These are phyloP conservation scores for Loxodonta africana DNA, from an alignment of 2,113 vertebrate species.

Conservation along the genomic window DNA sequence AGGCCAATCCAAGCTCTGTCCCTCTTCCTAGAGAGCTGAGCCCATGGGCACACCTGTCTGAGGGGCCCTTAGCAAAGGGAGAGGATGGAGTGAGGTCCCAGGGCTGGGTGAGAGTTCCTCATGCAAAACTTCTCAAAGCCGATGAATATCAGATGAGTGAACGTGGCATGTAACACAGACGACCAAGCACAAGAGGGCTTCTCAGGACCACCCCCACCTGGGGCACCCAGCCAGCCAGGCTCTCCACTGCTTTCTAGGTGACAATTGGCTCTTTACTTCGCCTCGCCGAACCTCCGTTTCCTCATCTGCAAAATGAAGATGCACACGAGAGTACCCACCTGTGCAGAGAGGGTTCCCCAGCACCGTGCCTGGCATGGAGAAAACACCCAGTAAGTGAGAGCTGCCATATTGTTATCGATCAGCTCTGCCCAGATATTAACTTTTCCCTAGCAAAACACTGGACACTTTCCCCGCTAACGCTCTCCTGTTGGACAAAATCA, in stretches of 20 bases:
- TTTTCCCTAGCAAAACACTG: not conserved
- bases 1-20: not conserved
- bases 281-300: not conserved
- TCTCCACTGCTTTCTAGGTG: not conserved
- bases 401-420: fast-evolving
- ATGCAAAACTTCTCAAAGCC: not conserved
- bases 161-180: not conserved
- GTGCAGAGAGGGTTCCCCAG: not conserved
- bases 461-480: not conserved
- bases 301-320: not conserved
- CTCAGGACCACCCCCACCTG: fast-evolving
- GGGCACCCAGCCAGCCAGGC: fast-evolving
- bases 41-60: not conserved
- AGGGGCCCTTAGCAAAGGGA: not conserved
- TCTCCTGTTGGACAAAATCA: not conserved
- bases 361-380: not conserved
- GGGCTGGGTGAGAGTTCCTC: not conserved
- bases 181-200: not conserved
- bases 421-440: not conserved
- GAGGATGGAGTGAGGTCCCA: fast-evolving
- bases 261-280: not conserved
- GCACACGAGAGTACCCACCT: fast-evolving
- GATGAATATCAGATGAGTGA: not conserved
- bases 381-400: not conserved
- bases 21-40: not conserved